phyloP scores from a whole-genome alignment of 1,140 invertebrate genomes.

The Leptinotarsa lineolata region DNA sequence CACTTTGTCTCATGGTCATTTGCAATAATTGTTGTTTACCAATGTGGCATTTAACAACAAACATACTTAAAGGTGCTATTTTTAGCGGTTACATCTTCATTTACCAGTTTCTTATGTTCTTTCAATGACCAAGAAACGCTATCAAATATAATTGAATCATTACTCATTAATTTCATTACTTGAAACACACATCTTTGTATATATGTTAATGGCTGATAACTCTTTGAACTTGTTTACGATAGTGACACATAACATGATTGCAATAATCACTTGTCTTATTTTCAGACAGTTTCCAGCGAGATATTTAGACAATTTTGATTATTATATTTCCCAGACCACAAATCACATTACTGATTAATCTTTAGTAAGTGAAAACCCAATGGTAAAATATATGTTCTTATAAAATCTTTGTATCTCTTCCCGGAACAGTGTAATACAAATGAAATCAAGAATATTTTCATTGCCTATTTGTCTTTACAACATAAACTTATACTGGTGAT shows the following conservation, averaged over 20 bases:
- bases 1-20: not conserved
- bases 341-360: too few species aligned
- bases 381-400: too few species aligned
- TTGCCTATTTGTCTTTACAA: too few species aligned
- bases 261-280: too few species aligned
- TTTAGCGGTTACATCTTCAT: not conserved
- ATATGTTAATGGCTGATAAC: not conserved
- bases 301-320: too few species aligned
- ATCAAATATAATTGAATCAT: conserved; percentile 4
- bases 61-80: not conserved
- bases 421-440: too few species aligned
- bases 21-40: not conserved
- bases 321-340: too few species aligned
- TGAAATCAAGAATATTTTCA: too few species aligned
- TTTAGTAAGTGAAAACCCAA: too few species aligned
- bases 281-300: too few species aligned
- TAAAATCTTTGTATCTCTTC: too few species aligned
- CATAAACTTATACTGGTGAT: too few species aligned
- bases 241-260: not conserved
- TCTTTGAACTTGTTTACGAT: not conserved
- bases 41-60: not conserved
- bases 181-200: not conserved
- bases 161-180: not conserved
- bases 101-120: not conserved
- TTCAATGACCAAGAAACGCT: not conserved